Evolutionary conservation across 2,797 vertebrate species (phyloP).

Genomic region (Acanthis flammea): DNA sequence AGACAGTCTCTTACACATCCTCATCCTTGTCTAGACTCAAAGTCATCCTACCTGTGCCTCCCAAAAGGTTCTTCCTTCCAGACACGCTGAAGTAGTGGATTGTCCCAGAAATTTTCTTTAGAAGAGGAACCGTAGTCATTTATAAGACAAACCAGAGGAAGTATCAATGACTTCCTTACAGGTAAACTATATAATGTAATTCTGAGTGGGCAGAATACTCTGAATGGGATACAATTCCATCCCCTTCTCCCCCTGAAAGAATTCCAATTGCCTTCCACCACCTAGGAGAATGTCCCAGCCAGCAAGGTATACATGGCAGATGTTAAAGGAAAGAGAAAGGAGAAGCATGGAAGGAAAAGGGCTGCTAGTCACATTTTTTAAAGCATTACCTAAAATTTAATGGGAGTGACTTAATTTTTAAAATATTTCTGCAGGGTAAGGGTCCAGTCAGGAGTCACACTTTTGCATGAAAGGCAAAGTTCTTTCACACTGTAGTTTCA

Average conservation of each 20-base stretch:
- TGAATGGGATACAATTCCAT: background rate
- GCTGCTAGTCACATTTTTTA: background rate
- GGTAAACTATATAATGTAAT: background rate
- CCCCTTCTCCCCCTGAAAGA: background rate
- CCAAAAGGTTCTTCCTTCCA: background rate
- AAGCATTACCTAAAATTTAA: background rate
- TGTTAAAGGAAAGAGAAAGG: background rate
- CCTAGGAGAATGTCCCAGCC: background rate
- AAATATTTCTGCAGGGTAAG: background rate
- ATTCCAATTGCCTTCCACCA: fast-evolving
- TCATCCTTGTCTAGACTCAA: background rate
- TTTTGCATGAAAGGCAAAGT: background rate
- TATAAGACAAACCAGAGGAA: background rate
- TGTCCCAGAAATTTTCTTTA: background rate
- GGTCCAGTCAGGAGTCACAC: background rate
- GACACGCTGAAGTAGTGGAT: background rate
- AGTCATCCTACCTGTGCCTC: background rate
- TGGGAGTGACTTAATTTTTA: background rate
- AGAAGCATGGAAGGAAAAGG: background rate
- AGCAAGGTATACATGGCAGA: background rate
- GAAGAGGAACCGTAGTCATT: background rate
- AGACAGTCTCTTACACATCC: background rate
- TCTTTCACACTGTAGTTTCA: background rate
- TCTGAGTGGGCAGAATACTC: background rate
- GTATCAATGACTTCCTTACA: background rate